Evolutionary conservation across 64 coral and sea anemone genomes (phyloP).

Genomic region (Dendronephthya gigantea): DNA sequence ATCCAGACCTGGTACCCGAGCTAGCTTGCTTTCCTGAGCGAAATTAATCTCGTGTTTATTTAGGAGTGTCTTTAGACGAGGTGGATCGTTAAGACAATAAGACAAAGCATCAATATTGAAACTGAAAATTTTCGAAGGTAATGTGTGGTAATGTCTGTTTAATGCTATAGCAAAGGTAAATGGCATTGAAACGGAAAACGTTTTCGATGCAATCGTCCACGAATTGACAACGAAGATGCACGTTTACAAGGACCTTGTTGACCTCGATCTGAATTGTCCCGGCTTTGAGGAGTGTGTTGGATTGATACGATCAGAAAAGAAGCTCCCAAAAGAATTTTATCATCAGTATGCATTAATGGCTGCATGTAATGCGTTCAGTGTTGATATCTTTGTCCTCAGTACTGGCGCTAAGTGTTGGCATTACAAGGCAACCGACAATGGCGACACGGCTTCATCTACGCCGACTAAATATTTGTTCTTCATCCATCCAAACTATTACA

Average conservation of each 20-base stretch:
- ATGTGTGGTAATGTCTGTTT: not conserved
- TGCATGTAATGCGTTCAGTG: not conserved
- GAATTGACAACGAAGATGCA: not conserved
- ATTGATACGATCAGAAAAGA: not conserved
- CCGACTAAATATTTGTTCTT: not conserved
- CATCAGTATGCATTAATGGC: constrained; percentile 13
- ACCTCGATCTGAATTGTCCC: not conserved
- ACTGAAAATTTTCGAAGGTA: not conserved
- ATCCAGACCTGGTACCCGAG: too few species aligned
- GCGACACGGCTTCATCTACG: not conserved
- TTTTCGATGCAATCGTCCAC: not conserved
- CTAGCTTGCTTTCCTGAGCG: too few species aligned
- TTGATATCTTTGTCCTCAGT: not conserved
- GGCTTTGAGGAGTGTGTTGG: not conserved
- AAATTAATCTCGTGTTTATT: too few species aligned
- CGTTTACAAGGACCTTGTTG: not conserved
- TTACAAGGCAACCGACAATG: not conserved
- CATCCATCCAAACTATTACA: not conserved
- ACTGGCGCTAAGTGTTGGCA: not conserved
- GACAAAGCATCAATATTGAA: too few species aligned
- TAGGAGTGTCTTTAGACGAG: too few species aligned
- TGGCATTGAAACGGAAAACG: too few species aligned
- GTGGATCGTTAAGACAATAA: too few species aligned
- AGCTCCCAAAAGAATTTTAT: not conserved
- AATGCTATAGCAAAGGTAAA: not conserved